Evolutionary conservation across 2,888 invertebrate genomes (phyloP).

Genomic region (Netelia virgata): DNA sequence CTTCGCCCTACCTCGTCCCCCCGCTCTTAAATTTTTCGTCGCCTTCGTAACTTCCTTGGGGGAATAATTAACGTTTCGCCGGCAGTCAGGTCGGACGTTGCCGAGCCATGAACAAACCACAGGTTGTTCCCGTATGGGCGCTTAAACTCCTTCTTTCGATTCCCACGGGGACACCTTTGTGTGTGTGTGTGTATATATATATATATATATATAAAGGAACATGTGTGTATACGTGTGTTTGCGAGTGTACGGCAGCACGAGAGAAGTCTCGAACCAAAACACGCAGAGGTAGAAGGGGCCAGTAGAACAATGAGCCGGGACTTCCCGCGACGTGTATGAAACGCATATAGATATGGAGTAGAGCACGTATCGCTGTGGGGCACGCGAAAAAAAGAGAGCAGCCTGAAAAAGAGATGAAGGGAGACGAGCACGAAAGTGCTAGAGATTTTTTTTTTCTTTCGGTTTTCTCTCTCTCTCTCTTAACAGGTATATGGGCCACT

Average conservation of each 20-base stretch:
- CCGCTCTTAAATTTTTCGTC: constrained; percentile 25
- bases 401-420: neutral
- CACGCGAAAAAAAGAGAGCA: neutral
- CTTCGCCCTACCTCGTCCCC: neutral
- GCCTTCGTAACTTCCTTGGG: constrained; percentile 49
- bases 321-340: constrained; percentile 20
- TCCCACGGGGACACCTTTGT: constrained; percentile 48
- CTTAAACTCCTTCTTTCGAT: constrained; percentile 55
- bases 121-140: constrained; percentile 56
- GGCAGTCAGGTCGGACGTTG: constrained; percentile 48
- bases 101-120: constrained; percentile 50
- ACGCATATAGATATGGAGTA: neutral
- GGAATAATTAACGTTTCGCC: constrained; percentile 59
- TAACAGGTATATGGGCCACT: too few species aligned
- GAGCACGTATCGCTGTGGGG: neutral
- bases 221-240: neutral
- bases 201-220: neutral
- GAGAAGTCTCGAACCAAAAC: constrained; percentile 30
- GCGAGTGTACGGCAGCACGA: constrained; percentile 13
- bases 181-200: neutral
- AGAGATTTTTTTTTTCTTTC: neutral
- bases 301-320: constrained; percentile 33
- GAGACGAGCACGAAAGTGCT: neutral
- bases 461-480: neutral
- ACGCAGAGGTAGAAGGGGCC: constrained; percentile 32